Percentiles rank a stretch among this genome's conserved stretches.
These are phyloP conservation scores for Magallana ariakensis DNA, from an alignment of 1,140 invertebrate species.

Conservation along the genomic window DNA sequence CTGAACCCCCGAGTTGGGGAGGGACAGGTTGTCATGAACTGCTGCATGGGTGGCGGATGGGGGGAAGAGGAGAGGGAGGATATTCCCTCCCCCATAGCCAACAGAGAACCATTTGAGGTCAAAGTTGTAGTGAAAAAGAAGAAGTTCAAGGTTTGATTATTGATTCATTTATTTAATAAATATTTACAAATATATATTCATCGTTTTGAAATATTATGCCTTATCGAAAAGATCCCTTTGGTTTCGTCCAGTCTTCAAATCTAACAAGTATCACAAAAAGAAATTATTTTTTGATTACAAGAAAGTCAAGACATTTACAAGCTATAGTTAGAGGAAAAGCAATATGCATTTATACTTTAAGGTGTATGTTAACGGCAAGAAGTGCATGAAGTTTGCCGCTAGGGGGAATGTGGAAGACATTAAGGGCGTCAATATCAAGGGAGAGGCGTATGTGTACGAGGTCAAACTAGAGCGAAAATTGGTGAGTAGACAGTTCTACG, in stretches of 20 bases:
- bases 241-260: no score
- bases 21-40: constrained; percentile 86
- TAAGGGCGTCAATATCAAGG: constrained; percentile 63
- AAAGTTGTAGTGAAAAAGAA: constrained; percentile 86
- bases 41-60: constrained; percentile 83
- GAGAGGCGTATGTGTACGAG: constrained; percentile 69
- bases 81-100: constrained; percentile 82
- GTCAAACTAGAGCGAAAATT: constrained; percentile 65
- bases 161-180: no score
- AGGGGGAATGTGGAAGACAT: constrained; percentile 67
- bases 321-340: no score
- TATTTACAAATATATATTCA: no score
- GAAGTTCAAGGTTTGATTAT: constrained; percentile 84
- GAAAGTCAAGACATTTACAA: no score
- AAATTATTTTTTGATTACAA: no score
- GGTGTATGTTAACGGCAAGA: constrained; percentile 68
- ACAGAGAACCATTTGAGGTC: constrained; percentile 88
- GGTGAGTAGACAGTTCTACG: constrained; percentile 54
- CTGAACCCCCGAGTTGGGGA: constrained; percentile 83
- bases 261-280: no score
- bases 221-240: no score
- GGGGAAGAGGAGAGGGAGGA: constrained; percentile 85
- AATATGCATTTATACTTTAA: constrained; percentile 13
- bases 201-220: no score
- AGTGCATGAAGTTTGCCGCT: constrained; percentile 63